These are phyloP conservation scores for Spilarctia lutea DNA, from an alignment of 2,888 invertebrate genomes.

Conservation along the genomic window DNA sequence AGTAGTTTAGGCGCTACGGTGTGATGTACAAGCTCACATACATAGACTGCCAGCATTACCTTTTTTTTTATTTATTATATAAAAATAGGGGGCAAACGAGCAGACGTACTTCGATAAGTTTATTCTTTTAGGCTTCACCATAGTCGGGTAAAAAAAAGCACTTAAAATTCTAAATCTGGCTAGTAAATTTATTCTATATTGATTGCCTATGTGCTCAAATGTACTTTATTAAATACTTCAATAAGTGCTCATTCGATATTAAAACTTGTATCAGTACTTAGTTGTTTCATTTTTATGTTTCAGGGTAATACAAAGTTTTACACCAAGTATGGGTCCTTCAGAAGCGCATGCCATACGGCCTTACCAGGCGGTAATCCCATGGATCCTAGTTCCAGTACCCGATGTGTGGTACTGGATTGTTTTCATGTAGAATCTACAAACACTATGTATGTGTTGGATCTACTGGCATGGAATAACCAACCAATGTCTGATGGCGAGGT, in stretches of 20 bases:
- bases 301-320: conserved; percentile 91
- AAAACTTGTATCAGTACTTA: not conserved
- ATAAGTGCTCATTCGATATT: not conserved
- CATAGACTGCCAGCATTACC: too few species aligned
- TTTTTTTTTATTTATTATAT: too few species aligned
- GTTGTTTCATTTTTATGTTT: conserved; percentile 49
- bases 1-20: too few species aligned
- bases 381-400: conserved; percentile 59
- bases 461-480: conserved; percentile 92
- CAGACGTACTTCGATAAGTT: too few species aligned
- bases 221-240: not conserved
- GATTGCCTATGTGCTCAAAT: not conserved
- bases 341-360: conserved; percentile 86
- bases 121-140: too few species aligned
- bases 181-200: not conserved
- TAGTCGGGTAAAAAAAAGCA: not conserved
- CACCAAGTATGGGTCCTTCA: conserved; percentile 87
- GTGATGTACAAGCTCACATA: too few species aligned
- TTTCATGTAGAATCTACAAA: conserved; percentile 88
- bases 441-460: conserved; percentile 93
- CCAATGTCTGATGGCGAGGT: conserved; percentile 92
- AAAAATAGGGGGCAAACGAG: too few species aligned
- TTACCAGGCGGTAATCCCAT: conserved; percentile 90
- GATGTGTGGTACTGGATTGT: conserved; percentile 93
- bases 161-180: not conserved